A percentile compares a stretch with the other conserved stretches of the same genome.
Evolutionary conservation across 1,140 invertebrate genomes (phyloP).

Genomic region (Papilio polyxenes): DNA sequence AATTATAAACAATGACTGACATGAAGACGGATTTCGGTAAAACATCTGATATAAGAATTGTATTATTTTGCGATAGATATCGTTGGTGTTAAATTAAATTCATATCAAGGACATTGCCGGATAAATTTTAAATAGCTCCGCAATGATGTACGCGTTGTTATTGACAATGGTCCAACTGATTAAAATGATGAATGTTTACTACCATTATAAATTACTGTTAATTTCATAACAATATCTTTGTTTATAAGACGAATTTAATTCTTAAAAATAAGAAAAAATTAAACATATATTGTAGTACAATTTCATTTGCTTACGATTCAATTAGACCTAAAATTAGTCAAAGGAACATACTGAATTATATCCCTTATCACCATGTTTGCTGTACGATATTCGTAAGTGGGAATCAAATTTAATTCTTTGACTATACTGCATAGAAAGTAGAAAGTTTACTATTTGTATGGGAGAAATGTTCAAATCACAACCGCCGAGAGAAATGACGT

Average conservation of each 20-base stretch:
- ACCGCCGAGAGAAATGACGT: slow-evolving; percentile 40
- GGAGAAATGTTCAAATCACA: slow-evolving; percentile 23
- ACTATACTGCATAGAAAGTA: neutral
- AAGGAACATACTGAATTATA: too few species aligned
- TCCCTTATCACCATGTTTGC: too few species aligned
- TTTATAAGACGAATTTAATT: neutral
- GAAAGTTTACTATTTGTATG: neutral
- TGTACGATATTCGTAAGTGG: too few species aligned
- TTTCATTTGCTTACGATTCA: too few species aligned
- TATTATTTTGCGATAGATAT: slow-evolving; percentile 2
- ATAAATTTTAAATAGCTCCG: slow-evolving; percentile 21
- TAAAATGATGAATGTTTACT: slow-evolving; percentile 32
- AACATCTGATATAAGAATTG: neutral
- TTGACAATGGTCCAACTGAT: slow-evolving; percentile 36
- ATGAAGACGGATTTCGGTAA: neutral
- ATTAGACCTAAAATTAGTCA: too few species aligned
- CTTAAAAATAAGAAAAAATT: too few species aligned
- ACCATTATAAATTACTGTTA: neutral
- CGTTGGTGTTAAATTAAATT: slow-evolving; percentile 2
- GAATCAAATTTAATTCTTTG: neutral
- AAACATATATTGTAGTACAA: too few species aligned
- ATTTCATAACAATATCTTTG: neutral
- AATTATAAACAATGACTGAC: neutral
- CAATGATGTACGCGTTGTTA: slow-evolving; percentile 30
- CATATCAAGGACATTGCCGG: neutral